A percentile compares a stretch with the other conserved stretches of the same genome.
These are phyloP conservation scores for Argynnis bischoffii DNA, from an alignment of 2,888 invertebrate genomes.

Conservation along the genomic window DNA sequence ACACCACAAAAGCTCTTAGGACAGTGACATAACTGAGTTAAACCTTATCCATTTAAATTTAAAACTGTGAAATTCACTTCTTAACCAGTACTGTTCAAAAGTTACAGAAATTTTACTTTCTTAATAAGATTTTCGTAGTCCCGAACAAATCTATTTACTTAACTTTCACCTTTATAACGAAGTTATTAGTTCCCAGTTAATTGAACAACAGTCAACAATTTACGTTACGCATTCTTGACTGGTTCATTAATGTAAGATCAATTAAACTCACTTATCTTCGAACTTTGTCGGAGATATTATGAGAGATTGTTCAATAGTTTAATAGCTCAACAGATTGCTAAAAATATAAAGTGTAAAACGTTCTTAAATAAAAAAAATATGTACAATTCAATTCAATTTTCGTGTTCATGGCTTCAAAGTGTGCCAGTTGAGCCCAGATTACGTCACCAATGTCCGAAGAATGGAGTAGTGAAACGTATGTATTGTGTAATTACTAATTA, in stretches of 20 bases:
- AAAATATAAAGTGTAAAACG: background rate
- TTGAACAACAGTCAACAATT: slow-evolving; percentile 60
- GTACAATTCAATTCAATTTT: too few relatives aligned
- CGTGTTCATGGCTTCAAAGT: too few relatives aligned
- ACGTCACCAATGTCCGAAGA: too few relatives aligned
- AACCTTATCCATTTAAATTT: slow-evolving; percentile 48
- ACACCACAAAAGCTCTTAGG: slow-evolving; percentile 20
- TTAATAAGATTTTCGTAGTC: slow-evolving; percentile 74
- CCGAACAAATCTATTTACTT: slow-evolving; percentile 67
- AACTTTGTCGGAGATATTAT: slow-evolving; percentile 38
- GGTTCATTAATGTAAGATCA: slow-evolving; percentile 45
- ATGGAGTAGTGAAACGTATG: too few relatives aligned
- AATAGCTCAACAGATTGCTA: slow-evolving; percentile 3
- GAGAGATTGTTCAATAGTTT: slow-evolving; percentile 9
- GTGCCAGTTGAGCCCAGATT: too few relatives aligned
- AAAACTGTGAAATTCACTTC: slow-evolving; percentile 58
- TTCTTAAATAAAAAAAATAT: too few relatives aligned
- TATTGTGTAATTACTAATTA: too few relatives aligned
- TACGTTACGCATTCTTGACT: slow-evolving; percentile 61
- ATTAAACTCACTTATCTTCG: slow-evolving; percentile 41
- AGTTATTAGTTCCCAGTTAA: slow-evolving; percentile 65
- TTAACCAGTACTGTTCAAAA: slow-evolving; percentile 68
- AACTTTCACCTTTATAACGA: slow-evolving; percentile 67
- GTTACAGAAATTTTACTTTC: slow-evolving; percentile 67
- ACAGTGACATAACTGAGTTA: slow-evolving; percentile 45